A percentile compares a stretch with the other conserved stretches of the same genome.
phyloP scores from a whole-genome alignment of 2,888 invertebrate genomes.

The Drosophila parthenogenetica region DNA sequence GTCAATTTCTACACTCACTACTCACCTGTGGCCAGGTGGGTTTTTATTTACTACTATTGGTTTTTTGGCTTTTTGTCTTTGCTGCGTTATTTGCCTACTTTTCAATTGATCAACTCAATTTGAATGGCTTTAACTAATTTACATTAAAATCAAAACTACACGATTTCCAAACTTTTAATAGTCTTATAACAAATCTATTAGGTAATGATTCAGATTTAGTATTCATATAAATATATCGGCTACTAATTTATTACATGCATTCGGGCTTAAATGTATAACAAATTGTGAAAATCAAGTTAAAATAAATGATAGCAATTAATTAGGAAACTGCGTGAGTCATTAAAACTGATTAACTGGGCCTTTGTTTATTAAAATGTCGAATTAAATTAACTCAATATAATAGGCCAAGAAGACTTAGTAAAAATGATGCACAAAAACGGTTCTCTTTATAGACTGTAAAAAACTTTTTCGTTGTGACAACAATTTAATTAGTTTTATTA shows the following conservation, averaged over 20 bases:
- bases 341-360: neutral
- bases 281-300: constrained; percentile 1
- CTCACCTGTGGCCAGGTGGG: constrained; percentile 6
- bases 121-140: constrained; percentile 32
- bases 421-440: too few species aligned
- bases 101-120: constrained; percentile 28
- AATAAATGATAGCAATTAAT: constrained; percentile 15
- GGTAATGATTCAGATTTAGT: constrained; percentile 21
- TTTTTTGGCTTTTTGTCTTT: constrained; percentile 8
- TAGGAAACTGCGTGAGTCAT: constrained; percentile 2
- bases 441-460: neutral
- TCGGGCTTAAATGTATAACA: neutral
- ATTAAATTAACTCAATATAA: too few species aligned
- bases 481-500: constrained; percentile 12
- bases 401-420: neutral
- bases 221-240: neutral
- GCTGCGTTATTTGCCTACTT: constrained; percentile 11
- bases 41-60: neutral
- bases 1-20: constrained; percentile 35
- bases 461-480: neutral
- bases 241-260: constrained; percentile 10
- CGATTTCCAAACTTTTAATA: constrained; percentile 13
- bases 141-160: constrained; percentile 26
- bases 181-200: constrained; percentile 13
- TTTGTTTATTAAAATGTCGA: neutral